Base-by-base conservation (phyloP, 2,797 vertebrate genomes). In the Garrulus glandarius region DNA sequence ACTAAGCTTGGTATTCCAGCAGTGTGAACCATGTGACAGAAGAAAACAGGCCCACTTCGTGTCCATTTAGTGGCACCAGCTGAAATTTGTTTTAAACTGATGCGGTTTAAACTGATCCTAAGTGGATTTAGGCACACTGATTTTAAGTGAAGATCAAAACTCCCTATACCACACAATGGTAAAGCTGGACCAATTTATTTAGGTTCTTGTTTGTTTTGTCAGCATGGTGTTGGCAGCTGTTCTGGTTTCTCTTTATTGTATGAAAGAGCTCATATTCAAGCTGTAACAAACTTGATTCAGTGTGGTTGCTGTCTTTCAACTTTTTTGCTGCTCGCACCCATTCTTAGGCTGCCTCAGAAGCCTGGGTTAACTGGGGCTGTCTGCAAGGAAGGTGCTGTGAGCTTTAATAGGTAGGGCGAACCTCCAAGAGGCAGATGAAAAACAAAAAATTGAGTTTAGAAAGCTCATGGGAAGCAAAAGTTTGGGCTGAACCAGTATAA, bases 11-110 rank as follows among this genome's bases (percentile, higher is more conserved):
- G 10, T 59, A 11, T 88, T 89, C 26, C 69, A 77, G 56, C 16
- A 23, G 15, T 5, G 12, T 65, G 72, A 77, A 18, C 29, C 36
- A 41, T 15, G 23, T 39, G 72, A n/a, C 32, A 68, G 57, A 55
- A 71, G 49, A 47, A 55, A 76, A 36, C 12, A 57, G 23, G 27
- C 6, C 5, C 32, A 26, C 18, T 52, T 52, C 0, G 0, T 68
- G 50, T 32, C 29, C 68, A 1, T 34, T n/a, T 47, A 52, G n/a
- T 52, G 46, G 32, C 46, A 83, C 11, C 34, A 47, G 10, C 43
- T 90, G 64, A 59, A 56, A 60, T 53, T 44, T 34, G 18, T 22
- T 84, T 43, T 26, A 74, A 64, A 64, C 12, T n/a, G 57, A 24
- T 44, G 47, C 2, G 3, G 24, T 57, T 81, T 75, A 71, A 92